Evolutionary conservation across 2,113 vertebrate genomes (phyloP).

Genomic region (Serilophus lunatus): DNA sequence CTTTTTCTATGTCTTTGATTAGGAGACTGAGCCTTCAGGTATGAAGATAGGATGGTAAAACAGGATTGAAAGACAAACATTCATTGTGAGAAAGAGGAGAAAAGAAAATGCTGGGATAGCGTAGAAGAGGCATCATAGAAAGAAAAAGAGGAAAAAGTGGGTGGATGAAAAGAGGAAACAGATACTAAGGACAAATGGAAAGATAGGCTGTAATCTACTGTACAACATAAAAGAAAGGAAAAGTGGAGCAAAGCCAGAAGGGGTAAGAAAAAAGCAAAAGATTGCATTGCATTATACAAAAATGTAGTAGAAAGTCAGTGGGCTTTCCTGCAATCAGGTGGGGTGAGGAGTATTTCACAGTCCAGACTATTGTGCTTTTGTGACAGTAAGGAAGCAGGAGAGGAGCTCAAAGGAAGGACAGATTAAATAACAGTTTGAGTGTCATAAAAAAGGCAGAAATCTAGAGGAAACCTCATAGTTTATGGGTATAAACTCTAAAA

Average conservation of each 20-base stretch:
- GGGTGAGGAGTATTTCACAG: neutral
- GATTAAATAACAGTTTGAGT: neutral
- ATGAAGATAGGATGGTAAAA: neutral
- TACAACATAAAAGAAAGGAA: neutral
- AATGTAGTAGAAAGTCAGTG: neutral
- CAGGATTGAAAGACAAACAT: neutral
- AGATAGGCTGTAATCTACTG: conserved; percentile 1
- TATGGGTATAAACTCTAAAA: neutral
- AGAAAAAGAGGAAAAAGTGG: neutral
- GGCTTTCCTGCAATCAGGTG: neutral
- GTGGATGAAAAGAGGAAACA: neutral
- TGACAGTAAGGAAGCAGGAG: neutral
- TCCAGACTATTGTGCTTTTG: neutral
- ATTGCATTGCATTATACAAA: neutral
- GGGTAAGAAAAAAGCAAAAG: neutral
- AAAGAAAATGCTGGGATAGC: neutral
- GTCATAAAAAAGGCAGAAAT: neutral
- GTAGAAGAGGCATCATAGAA: neutral
- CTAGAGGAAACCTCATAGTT: neutral
- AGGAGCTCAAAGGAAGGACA: neutral
- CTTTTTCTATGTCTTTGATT: neutral
- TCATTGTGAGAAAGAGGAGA: neutral
- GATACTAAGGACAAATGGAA: neutral
- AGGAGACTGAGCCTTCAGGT: neutral
- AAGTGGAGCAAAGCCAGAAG: neutral